Evolutionary conservation across 2,888 invertebrate species (phyloP), one percentile per base, ranked within the genome.

Genomic region (Rotaria magnacalcarata): DNA sequence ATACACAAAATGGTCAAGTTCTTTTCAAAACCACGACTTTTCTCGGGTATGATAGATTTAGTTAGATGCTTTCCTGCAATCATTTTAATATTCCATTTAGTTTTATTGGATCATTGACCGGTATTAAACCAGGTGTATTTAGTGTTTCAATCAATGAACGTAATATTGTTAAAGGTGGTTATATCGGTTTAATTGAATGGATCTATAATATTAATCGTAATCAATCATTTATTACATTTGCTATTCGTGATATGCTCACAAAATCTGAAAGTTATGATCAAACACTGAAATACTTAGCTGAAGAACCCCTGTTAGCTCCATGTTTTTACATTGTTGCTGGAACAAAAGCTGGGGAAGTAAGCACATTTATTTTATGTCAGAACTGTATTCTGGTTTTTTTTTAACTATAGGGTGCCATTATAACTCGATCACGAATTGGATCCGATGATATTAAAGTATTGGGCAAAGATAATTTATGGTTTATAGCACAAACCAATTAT

Each of bases 401-500:
- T 58, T 74, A 27, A 24, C 47, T 24, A 52, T 87, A 92, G 92
- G 92, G 91, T 3, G 89, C 90, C 88, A 90, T 92, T 0, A 91
- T 92, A 80, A 92, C 92, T 4, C 87, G 91, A 50, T 88, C 89
- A 43, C 87, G 92, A 84, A 90, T 89, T 43, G 87, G 80, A 21
- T 34, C 85, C 14, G 85, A 85, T 58, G 84, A 87, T 84, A 50
- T 85, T 14, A 84, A 84, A 80, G 19, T 43, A 87, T 84, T 85
- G 41, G 74, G 84, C 14, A 60, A 54, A 84, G 85, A 85, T 47
- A 85, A 87, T 50, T 52, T 60, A 60, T 84, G 86, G 60, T 84
- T 91, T 89, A 88, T 93, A 6, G 90, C 93, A 84, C 92, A 93
- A 89, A 93, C 93, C 14, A 93, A 93, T 89, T 93, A 93, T 88